These are phyloP conservation scores for Orchestia grillus DNA, from an alignment of 1,140 invertebrate species.

Conservation along the genomic window DNA sequence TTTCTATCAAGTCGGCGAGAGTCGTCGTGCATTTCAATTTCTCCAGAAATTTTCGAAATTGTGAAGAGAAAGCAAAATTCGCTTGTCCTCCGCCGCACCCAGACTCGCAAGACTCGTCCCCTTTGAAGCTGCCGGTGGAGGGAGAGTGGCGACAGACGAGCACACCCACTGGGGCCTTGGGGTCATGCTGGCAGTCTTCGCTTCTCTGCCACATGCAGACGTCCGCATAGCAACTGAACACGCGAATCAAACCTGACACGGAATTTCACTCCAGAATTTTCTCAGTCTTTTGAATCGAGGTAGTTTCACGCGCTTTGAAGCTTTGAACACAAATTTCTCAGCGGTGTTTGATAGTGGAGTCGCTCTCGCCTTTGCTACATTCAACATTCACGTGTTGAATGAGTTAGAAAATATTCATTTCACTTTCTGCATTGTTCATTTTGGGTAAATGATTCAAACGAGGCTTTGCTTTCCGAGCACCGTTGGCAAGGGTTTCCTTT, in stretches of 20 bases:
- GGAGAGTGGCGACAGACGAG: too few species aligned
- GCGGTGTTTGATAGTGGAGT: background rate
- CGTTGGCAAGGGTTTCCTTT: background rate
- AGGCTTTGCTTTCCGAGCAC: background rate
- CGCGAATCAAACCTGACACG: background rate
- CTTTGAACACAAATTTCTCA: background rate
- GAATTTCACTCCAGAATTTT: background rate
- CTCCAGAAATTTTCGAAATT: background rate
- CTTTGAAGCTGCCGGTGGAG: background rate
- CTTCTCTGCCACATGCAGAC: too few species aligned
- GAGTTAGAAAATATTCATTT: background rate
- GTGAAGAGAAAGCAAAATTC: background rate
- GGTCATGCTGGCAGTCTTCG: background rate
- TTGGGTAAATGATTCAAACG: background rate
- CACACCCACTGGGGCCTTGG: background rate
- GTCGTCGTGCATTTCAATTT: conserved; percentile 20
- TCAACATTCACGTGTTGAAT: background rate
- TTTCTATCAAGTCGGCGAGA: conserved; percentile 4
- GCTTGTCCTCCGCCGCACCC: background rate
- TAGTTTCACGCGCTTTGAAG: background rate
- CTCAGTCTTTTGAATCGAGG: background rate
- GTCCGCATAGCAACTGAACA: background rate
- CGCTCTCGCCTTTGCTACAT: background rate
- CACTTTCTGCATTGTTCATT: background rate
- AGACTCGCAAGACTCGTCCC: background rate